Percentiles rank a stretch among this genome's conserved stretches.
Evolutionary conservation across 2,888 invertebrate genomes (phyloP).

Genomic region (Tyria jacobaeae): DNA sequence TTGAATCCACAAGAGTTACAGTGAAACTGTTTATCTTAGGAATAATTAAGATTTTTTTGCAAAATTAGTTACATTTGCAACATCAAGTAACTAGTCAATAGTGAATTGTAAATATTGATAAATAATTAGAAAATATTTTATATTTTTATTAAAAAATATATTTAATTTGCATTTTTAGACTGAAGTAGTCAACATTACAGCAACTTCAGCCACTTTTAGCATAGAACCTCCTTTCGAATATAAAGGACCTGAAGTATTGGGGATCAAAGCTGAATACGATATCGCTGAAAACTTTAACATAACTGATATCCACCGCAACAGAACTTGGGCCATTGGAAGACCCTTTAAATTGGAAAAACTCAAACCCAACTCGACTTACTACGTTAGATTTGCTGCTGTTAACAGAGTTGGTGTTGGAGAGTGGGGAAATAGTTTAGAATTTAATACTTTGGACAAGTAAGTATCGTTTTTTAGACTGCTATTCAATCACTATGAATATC

Average conservation of each 20-base stretch:
- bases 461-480: constrained; percentile 33
- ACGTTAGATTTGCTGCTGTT: constrained; percentile 70
- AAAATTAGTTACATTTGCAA: too few species aligned
- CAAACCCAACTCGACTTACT: constrained; percentile 68
- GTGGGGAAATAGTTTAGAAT: constrained; percentile 60
- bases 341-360: constrained; percentile 68
- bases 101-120: too few species aligned
- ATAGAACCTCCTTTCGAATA: constrained; percentile 56
- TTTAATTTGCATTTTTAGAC: constrained; percentile 44
- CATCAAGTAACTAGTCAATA: too few species aligned
- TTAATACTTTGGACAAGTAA: constrained; percentile 74
- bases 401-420: constrained; percentile 70
- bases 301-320: constrained; percentile 71
- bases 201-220: constrained; percentile 67
- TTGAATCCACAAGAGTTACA: too few species aligned
- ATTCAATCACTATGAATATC: neutral
- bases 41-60: too few species aligned
- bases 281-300: constrained; percentile 62
- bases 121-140: too few species aligned
- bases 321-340: constrained; percentile 72
- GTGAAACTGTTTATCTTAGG: too few species aligned
- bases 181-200: constrained; percentile 48
- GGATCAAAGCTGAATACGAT: constrained; percentile 74
- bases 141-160: neutral
- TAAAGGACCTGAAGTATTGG: constrained; percentile 65